Evolutionary conservation across 2,797 vertebrate genomes (phyloP).

Genomic region (Acestrorhynchus altus): DNA sequence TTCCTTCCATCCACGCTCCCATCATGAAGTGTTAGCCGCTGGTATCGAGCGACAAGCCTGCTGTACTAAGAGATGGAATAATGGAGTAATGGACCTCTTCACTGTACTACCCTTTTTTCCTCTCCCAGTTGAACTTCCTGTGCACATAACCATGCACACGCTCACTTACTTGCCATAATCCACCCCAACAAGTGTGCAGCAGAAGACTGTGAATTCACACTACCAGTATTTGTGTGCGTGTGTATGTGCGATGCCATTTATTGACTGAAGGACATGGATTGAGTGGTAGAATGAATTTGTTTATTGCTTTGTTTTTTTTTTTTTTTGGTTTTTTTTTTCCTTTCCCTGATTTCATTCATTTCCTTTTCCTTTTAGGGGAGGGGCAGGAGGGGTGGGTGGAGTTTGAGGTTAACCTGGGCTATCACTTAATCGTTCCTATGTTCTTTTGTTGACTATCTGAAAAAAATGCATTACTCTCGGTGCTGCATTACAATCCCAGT

Average conservation of each 20-base stretch:
- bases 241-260: slow-evolving; percentile 68
- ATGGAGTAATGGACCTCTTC: slow-evolving; percentile 81
- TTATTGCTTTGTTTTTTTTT: slow-evolving; percentile 51
- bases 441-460: slow-evolving; percentile 42
- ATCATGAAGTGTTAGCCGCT: slow-evolving; percentile 63
- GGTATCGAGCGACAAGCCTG: slow-evolving; percentile 67
- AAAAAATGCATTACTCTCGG: slow-evolving; percentile 41
- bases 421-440: slow-evolving; percentile 47
- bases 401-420: slow-evolving; percentile 42
- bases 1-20: slow-evolving; percentile 66
- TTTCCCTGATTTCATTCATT: background rate
- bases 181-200: slow-evolving; percentile 64
- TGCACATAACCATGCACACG: slow-evolving; percentile 68
- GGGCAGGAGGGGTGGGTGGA: slow-evolving; percentile 3
- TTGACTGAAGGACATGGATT: slow-evolving; percentile 75
- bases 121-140: slow-evolving; percentile 73
- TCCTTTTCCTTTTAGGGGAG: slow-evolving; percentile 27
- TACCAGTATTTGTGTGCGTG: slow-evolving; percentile 77
- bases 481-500: slow-evolving; percentile 55
- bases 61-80: slow-evolving; percentile 73
- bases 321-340: slow-evolving; percentile 17
- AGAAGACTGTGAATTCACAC: slow-evolving; percentile 71
- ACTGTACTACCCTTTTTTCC: slow-evolving; percentile 73
- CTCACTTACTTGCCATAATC: slow-evolving; percentile 60
- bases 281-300: slow-evolving; percentile 59